These are phyloP conservation scores for Drosophila novamexicana DNA, from an alignment of 1,140 invertebrate species.

Conservation along the genomic window DNA sequence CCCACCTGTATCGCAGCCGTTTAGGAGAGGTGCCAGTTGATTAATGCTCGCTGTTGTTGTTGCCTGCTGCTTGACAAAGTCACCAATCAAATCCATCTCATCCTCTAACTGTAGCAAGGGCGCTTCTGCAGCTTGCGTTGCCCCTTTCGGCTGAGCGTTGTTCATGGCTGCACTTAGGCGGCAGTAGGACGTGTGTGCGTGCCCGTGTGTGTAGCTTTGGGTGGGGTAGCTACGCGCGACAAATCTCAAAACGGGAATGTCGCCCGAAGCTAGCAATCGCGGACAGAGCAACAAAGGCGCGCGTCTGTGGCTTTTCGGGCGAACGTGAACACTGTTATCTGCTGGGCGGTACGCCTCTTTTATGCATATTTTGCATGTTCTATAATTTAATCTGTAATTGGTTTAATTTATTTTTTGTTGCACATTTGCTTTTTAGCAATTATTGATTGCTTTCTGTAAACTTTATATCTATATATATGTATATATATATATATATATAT, in stretches of 20 bases:
- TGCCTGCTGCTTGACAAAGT: constrained; percentile 64
- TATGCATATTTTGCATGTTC: constrained; percentile 61
- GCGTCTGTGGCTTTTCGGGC: constrained; percentile 59
- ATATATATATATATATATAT: constrained; percentile 36
- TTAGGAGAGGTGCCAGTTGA: constrained; percentile 51
- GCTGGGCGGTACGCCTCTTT: constrained; percentile 45
- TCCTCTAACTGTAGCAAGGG: constrained; percentile 75
- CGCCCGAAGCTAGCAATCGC: constrained; percentile 16
- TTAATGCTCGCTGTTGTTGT: constrained; percentile 15
- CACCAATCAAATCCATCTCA: constrained; percentile 74
- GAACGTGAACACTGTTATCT: constrained; percentile 66
- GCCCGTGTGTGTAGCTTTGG: constrained; percentile 14
- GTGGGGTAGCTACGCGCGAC: constrained; percentile 28
- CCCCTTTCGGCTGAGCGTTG: constrained; percentile 24
- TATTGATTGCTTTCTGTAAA: constrained; percentile 66
- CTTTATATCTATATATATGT: constrained; percentile 14
- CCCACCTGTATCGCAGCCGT: constrained; percentile 54
- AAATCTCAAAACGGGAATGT: constrained; percentile 30
- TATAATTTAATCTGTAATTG: constrained; percentile 53
- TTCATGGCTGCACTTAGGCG: constrained; percentile 36
- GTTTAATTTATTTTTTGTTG: constrained; percentile 38
- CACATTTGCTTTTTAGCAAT: constrained; percentile 44
- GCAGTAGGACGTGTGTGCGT: constrained; percentile 23
- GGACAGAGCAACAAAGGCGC: constrained; percentile 60
- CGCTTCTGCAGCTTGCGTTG: constrained; percentile 34